These are phyloP conservation scores for Tragelaphus strepsiceros DNA, from an alignment of 2,113 vertebrate species.

Conservation along the genomic window DNA sequence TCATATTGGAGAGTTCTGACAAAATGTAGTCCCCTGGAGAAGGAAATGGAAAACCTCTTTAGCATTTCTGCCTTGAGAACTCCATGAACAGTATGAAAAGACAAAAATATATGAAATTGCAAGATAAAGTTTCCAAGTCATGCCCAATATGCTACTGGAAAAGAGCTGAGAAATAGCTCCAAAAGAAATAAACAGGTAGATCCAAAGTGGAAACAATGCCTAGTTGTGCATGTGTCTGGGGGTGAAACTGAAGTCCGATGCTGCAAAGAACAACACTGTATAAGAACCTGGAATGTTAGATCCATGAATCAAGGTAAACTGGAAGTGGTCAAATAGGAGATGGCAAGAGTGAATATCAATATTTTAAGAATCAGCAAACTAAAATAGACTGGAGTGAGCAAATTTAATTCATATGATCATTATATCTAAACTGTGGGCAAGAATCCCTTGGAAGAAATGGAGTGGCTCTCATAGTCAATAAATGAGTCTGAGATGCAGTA, in stretches of 20 bases:
- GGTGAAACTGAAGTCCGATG: not conserved
- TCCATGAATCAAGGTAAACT: not conserved
- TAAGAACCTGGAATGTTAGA: not conserved
- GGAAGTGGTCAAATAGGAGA: not conserved
- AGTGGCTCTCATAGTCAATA: not conserved
- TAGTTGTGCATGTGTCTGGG: not conserved
- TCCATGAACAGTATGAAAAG: not conserved
- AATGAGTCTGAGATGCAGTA: not conserved
- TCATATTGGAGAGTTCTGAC: not conserved
- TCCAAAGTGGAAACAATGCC: rapidly evolving
- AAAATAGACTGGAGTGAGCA: not conserved
- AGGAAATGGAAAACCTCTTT: not conserved
- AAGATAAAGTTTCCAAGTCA: not conserved
- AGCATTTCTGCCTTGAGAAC: not conserved
- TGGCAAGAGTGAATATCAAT: not conserved
- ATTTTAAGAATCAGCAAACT: not conserved
- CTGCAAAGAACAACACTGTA: not conserved
- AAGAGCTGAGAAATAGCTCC: not conserved
- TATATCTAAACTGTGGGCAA: not conserved
- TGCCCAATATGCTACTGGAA: not conserved
- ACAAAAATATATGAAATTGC: not conserved
- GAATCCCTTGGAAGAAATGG: not conserved
- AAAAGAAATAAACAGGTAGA: not conserved
- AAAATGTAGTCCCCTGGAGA: not conserved
- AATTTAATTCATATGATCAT: not conserved